A percentile compares a stretch with the other conserved stretches of the same genome.
phyloP scores from a whole-genome alignment of 2,113 vertebrate species.

The Podarcis raffonei region DNA sequence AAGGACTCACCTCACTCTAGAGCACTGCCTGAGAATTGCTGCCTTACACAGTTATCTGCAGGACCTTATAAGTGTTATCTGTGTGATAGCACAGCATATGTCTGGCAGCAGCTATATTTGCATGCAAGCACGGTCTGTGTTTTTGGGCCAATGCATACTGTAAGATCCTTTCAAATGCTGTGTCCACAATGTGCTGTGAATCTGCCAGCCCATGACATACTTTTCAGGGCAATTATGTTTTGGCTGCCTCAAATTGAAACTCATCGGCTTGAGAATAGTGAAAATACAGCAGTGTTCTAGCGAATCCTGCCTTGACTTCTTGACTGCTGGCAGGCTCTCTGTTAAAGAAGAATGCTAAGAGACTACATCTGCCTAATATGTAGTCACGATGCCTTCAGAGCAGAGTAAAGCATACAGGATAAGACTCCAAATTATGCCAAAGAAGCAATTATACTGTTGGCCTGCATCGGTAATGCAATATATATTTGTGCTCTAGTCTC shows the following conservation, averaged over 20 bases:
- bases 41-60: not conserved
- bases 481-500: not conserved
- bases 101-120: not conserved
- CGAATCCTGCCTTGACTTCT: not conserved
- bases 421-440: not conserved
- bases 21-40: not conserved
- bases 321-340: not conserved
- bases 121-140: not conserved
- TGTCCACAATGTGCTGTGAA: not conserved
- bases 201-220: not conserved
- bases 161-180: not conserved
- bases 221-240: not conserved
- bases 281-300: not conserved
- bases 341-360: not conserved
- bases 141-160: not conserved
- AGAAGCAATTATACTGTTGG: not conserved
- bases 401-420: not conserved
- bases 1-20: not conserved
- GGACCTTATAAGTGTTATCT: not conserved
- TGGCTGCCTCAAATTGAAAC: not conserved
- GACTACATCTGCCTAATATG: not conserved
- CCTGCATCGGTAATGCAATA: not conserved
- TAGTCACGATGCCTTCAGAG: not conserved
- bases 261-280: not conserved
- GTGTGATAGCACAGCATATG: not conserved